Evolutionary conservation across 2,113 vertebrate species (phyloP), one percentile per base, ranked within the genome.

Genomic region (Phylloscopus trochilus): DNA sequence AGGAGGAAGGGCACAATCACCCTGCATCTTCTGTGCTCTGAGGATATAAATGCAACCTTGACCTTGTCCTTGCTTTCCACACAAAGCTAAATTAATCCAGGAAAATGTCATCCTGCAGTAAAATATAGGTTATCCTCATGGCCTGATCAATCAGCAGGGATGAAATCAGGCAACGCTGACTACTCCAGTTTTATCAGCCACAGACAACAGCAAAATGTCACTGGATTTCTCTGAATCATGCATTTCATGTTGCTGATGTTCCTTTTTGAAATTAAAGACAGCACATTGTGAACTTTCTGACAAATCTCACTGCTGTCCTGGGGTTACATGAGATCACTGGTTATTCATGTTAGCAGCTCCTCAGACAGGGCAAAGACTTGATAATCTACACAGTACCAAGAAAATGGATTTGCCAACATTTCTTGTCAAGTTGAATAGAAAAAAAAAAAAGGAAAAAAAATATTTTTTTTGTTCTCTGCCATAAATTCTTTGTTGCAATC

Each of bases 241-340:
- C 66, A 84, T 84, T 92, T 91, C 67, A 89, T 76, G 69, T 46
- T 94, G 87, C 53, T 84, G 79, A 87, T 96, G 86, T 82, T 93
- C 75, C 51, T 92, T 95, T 94, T 83, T 90, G 22, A 91, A 95
- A 83, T 92, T 94, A 85, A 89, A 92, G n/a, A 60, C 80, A 89
- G 83, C 46, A 84, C 82, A 69, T 73, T 55, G 73, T 3, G 39
- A 94, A 92, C 92, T 87, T 90, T 92, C 83, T 95, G 95, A 94
- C 93, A 95, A 95, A 93, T 80, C 94, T 87, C 22, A 1, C 72
- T 87, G 41, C 53, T 95, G 83, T 95, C 95, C 95, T 86, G 82
- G 94, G 87, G 94, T 96, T 96, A 97, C 91, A 90, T 95, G 94
- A 95, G 82, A 90, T 95, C 90, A 96, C 67, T 82, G 49, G 87